These are phyloP conservation scores for Zophobas atratus DNA, from an alignment of 1,140 invertebrate genomes.

Conservation along the genomic window DNA sequence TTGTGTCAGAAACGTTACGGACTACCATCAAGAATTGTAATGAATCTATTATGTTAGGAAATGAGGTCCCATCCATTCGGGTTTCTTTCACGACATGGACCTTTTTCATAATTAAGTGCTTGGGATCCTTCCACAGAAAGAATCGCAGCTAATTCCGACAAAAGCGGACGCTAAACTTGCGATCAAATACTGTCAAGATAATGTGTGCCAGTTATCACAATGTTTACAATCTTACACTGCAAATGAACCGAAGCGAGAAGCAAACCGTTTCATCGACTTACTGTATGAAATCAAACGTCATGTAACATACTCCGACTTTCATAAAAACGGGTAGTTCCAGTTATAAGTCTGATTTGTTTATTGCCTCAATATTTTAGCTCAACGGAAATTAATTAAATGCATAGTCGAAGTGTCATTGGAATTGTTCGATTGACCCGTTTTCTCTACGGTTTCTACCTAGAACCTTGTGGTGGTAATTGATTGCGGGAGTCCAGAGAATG, in stretches of 20 bases:
- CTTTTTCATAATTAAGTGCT: constrained; percentile 38
- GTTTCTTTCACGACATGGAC: constrained; percentile 43
- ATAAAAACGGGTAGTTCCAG: constrained; percentile 13
- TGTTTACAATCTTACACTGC: not conserved
- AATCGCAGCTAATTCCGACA: not conserved
- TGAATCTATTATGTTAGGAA: constrained; percentile 64
- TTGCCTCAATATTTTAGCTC: not conserved
- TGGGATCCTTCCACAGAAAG: not conserved
- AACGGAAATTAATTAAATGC: constrained; percentile 7
- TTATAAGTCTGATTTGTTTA: constrained; percentile 2
- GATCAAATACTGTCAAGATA: not conserved
- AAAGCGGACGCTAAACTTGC: not conserved
- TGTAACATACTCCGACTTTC: not conserved
- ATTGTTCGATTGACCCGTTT: constrained; percentile 44
- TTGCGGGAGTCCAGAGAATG: constrained; percentile 1
- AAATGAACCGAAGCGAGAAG: not conserved
- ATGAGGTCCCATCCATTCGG: constrained; percentile 47
- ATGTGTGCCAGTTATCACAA: not conserved
- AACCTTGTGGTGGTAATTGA: not conserved
- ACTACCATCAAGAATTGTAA: constrained; percentile 62
- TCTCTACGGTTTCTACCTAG: constrained; percentile 6
- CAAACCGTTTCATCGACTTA: not conserved
- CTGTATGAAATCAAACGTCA: not conserved
- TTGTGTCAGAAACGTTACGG: constrained; percentile 61
- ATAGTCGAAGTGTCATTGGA: constrained; percentile 1